Evolutionary conservation across 2,888 invertebrate species (phyloP).

Genomic region (Stramonita haemastoma): DNA sequence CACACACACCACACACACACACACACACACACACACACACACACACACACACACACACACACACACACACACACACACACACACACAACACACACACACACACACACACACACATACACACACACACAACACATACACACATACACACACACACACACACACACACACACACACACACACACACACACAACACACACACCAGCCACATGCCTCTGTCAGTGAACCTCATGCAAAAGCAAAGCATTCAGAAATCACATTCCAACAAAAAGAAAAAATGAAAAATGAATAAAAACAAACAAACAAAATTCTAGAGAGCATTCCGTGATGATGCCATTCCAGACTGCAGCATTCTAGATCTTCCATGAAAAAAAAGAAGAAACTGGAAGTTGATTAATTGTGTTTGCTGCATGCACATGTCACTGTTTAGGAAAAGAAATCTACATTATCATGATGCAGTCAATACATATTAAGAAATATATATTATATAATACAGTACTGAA

Average conservation of each 20-base stretch:
- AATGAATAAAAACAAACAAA: not conserved
- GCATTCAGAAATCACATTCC: not conserved
- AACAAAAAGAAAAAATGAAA: not conserved
- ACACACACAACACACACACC: conserved; percentile 30
- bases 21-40: no score
- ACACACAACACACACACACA: no score
- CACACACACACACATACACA: no score
- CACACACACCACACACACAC: no score
- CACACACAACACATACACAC: no score
- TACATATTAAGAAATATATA: no score
- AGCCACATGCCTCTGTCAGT: conserved; percentile 1
- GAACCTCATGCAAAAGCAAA: not conserved
- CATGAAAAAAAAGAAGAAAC: not conserved
- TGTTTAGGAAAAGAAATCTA: no score
- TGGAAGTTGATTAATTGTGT: no score
- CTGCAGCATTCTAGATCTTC: not conserved
- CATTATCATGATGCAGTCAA: no score
- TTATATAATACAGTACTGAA: no score
- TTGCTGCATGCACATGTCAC: not conserved
- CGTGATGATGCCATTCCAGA: not conserved
- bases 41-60: conserved; percentile 24
- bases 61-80: not conserved
- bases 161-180: not conserved
- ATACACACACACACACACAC: no score
- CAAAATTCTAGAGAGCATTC: not conserved